A percentile compares a stretch with the other conserved stretches of the same genome.
phyloP scores from a whole-genome alignment of 2,113 vertebrate species.

The Craseonycteris thonglongyai region DNA sequence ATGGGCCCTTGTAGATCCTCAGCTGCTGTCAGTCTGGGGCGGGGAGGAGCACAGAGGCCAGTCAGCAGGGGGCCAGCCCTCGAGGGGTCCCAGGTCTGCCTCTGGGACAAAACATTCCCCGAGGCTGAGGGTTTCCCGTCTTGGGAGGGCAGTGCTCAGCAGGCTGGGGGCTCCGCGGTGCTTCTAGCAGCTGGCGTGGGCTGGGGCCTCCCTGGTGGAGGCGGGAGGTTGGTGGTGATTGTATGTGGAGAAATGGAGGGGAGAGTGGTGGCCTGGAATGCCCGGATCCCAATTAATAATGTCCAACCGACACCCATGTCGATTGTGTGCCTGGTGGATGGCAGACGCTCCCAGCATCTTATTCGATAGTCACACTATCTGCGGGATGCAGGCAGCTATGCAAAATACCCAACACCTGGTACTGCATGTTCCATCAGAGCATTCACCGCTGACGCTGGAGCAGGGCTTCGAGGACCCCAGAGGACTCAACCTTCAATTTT shows the following conservation, averaged over 20 bases:
- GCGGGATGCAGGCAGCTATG: background rate
- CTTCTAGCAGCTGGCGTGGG: too few species aligned
- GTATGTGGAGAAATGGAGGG: background rate
- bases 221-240: background rate
- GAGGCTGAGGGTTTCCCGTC: background rate
- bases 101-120: background rate
- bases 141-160: too few species aligned
- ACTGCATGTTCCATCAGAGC: background rate
- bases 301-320: background rate
- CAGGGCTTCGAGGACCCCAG: background rate
- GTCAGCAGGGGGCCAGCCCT: background rate
- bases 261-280: background rate
- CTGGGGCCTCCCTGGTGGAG: background rate
- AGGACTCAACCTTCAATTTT: background rate
- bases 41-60: background rate
- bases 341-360: accelerated
- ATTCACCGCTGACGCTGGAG: accelerated
- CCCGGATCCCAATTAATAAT: background rate
- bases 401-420: background rate
- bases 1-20: background rate
- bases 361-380: background rate
- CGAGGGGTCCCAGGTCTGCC: background rate
- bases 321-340: background rate
- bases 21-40: background rate
- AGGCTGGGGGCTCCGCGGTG: background rate